Conservation (phyloP, 2,888 invertebrate species). For the Limenitis arthemis region DNA sequence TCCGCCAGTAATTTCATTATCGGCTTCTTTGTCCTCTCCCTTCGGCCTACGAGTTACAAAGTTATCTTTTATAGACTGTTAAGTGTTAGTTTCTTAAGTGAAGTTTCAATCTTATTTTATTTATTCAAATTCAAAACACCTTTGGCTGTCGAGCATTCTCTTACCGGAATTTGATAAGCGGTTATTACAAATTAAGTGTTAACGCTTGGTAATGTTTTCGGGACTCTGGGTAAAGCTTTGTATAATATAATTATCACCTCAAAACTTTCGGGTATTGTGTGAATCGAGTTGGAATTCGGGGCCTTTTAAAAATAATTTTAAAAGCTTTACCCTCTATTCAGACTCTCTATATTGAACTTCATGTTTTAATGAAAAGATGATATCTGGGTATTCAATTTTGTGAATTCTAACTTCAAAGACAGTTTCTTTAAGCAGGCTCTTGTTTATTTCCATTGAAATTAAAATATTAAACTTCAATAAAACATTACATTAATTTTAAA, state of each 20-base stretch:
- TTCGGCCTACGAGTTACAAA: conserved; percentile 20
- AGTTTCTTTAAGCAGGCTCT: not conserved
- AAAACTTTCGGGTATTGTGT: conserved; percentile 8
- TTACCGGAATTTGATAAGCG: conserved; percentile 16
- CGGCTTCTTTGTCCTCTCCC: conserved; percentile 46
- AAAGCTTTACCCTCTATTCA: not conserved
- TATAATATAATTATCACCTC: conserved; percentile 18
- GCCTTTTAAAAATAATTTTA: conserved; percentile 1
- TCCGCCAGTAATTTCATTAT: conserved; percentile 42
- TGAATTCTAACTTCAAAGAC: too few species aligned
- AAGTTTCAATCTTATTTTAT: conserved; percentile 24
- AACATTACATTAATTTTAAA: not conserved
- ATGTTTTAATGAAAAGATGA: too few species aligned
- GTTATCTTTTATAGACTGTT: conserved; percentile 35
- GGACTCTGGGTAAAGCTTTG: not conserved
- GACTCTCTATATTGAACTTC: too few species aligned
- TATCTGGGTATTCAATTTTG: too few species aligned
- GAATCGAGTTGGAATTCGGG: conserved; percentile 5
- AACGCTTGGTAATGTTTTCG: not conserved
- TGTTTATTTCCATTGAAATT: not conserved
- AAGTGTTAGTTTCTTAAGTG: conserved; percentile 29
- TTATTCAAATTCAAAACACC: conserved; percentile 23
- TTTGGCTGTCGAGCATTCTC: conserved; percentile 8
- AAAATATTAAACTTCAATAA: not conserved
- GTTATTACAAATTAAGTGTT: conserved; percentile 14